Evolutionary conservation across 2,888 invertebrate genomes (phyloP).

Genomic region (Caenorhabditis sp.): DNA sequence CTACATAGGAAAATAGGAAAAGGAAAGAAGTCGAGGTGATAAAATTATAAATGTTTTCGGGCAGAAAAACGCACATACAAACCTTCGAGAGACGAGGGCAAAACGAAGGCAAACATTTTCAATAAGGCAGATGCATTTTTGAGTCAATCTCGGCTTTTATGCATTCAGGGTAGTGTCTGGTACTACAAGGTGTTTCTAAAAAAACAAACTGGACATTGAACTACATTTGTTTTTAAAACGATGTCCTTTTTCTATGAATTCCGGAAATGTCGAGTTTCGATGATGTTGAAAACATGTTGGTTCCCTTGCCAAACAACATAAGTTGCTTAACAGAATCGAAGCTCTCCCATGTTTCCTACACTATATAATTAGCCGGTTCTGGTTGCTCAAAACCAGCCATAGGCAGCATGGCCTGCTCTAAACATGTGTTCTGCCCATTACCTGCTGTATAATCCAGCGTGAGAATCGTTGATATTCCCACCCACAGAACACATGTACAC

Average conservation of each 20-base stretch:
- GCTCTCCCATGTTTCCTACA: background rate
- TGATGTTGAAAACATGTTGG: no score
- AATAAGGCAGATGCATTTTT: constrained; percentile 12
- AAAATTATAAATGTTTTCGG: background rate
- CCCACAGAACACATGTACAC: constrained; percentile 36
- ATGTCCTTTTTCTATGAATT: no score
- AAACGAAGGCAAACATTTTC: constrained; percentile 7
- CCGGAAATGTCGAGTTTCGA: no score
- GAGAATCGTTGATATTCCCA: constrained; percentile 7
- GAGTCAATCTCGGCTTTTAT: constrained; percentile 5
- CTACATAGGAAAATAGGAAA: background rate
- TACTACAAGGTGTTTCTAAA: background rate
- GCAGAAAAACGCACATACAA: constrained; percentile 1
- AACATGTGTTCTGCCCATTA: constrained; percentile 6
- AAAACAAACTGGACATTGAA: no score
- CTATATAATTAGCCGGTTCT: background rate
- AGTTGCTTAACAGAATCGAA: background rate
- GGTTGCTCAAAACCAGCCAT: background rate
- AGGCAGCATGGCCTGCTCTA: background rate
- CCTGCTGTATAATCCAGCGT: constrained; percentile 47
- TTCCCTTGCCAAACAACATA: no score
- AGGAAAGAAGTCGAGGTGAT: background rate
- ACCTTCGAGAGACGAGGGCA: no score
- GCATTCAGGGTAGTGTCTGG: background rate
- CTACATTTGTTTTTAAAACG: no score